A percentile compares a stretch with the other conserved stretches of the same genome.
phyloP scores from a whole-genome alignment of 2,888 invertebrate species.

The Phortica magna region DNA sequence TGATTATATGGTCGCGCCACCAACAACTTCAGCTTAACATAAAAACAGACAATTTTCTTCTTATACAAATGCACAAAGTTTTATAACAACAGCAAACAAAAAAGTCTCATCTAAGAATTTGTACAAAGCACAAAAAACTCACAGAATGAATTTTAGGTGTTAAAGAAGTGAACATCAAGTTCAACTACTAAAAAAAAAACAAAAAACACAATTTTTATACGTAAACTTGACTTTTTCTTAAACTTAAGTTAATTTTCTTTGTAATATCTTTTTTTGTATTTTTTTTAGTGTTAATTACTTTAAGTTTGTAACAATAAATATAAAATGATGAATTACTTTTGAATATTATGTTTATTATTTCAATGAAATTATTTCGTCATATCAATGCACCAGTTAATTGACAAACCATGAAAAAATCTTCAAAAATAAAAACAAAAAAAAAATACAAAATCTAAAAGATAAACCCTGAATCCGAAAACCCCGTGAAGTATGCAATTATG shows the following conservation, averaged over 20 bases:
- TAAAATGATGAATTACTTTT: conserved; percentile 6
- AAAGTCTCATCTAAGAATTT: conserved; percentile 11
- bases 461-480: neutral
- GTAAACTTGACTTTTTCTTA: conserved; percentile 18
- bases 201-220: neutral
- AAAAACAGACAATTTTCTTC: conserved; percentile 43
- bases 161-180: neutral
- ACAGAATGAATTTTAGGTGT: neutral
- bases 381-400: conserved; percentile 24
- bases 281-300: conserved; percentile 4
- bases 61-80: conserved; percentile 28
- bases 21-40: conserved; percentile 76
- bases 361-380: conserved; percentile 17
- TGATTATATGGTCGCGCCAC: conserved; percentile 82
- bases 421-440: neutral
- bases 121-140: conserved; percentile 22
- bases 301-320: conserved; percentile 16
- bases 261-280: neutral
- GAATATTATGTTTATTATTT: neutral
- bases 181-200: neutral
- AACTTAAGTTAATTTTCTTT: conserved; percentile 8
- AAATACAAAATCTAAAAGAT: too few species aligned
- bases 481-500: neutral
- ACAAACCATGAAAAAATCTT: neutral
- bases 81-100: neutral